Evolutionary conservation across 2,113 vertebrate species (phyloP).

Genomic region (Pseudopipra pipra): DNA sequence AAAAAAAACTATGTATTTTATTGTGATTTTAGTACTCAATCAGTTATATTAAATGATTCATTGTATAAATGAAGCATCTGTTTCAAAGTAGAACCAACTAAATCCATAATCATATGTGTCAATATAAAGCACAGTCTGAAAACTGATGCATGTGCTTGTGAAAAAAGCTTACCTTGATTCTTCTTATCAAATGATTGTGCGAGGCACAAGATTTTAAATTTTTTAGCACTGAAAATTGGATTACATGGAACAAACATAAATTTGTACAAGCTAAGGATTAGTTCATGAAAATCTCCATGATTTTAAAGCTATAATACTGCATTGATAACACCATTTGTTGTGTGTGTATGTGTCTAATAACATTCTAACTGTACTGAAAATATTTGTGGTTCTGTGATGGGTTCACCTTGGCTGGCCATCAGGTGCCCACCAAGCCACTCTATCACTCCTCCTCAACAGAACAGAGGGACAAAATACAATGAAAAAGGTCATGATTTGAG

Average conservation of each 20-base stretch:
- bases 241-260: background rate
- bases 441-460: background rate
- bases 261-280: background rate
- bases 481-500: background rate
- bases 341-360: fast-evolving
- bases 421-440: background rate
- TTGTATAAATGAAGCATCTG: background rate
- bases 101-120: background rate
- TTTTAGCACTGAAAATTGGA: background rate
- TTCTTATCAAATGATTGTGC: background rate
- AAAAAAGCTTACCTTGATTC: background rate
- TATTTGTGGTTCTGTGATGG: background rate
- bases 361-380: background rate
- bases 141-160: background rate
- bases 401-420: background rate
- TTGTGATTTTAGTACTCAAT: background rate
- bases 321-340: background rate
- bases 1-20: fast-evolving
- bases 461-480: background rate
- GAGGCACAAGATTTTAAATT: background rate
- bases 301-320: background rate
- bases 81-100: background rate
- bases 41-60: background rate
- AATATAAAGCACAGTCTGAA: background rate
- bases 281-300: background rate